A percentile compares a stretch with the other conserved stretches of the same genome.
phyloP scores from a whole-genome alignment of 1,140 invertebrate genomes.

The Lasioglossum albipes region DNA sequence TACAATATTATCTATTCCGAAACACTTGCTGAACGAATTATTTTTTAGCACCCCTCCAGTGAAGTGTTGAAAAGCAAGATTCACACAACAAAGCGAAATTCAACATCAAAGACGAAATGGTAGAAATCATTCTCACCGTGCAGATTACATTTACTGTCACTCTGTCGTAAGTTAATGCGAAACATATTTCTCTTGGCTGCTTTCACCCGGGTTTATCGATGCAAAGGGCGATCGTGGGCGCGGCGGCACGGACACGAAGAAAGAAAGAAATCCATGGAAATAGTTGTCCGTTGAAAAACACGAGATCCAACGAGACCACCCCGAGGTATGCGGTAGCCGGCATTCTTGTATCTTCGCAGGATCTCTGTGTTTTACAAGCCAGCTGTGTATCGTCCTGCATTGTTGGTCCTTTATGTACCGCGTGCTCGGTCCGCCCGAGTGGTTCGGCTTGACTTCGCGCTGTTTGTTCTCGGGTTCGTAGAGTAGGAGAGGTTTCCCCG shows the following conservation, averaged over 20 bases:
- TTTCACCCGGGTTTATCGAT: neutral
- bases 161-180: neutral
- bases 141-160: too few relatives aligned
- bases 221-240: neutral
- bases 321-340: slow-evolving; percentile 30
- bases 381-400: slow-evolving; percentile 75
- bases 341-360: slow-evolving; percentile 74
- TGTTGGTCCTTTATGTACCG: slow-evolving; percentile 73
- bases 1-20: too few relatives aligned
- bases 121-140: too few relatives aligned
- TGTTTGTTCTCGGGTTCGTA: slow-evolving; percentile 62
- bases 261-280: slow-evolving; percentile 5
- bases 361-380: slow-evolving; percentile 79
- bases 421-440: slow-evolving; percentile 60
- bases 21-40: too few relatives aligned
- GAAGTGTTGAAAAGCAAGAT: too few relatives aligned
- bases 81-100: too few relatives aligned
- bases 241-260: neutral
- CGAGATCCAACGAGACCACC: slow-evolving; percentile 23
- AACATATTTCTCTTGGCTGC: neutral
- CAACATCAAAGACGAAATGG: too few relatives aligned
- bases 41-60: too few relatives aligned
- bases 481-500: slow-evolving; percentile 45
- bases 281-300: slow-evolving; percentile 17
- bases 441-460: slow-evolving; percentile 70